These are phyloP conservation scores for Lucifuga dentata DNA, from an alignment of 2,113 vertebrate species.

Conservation along the genomic window DNA sequence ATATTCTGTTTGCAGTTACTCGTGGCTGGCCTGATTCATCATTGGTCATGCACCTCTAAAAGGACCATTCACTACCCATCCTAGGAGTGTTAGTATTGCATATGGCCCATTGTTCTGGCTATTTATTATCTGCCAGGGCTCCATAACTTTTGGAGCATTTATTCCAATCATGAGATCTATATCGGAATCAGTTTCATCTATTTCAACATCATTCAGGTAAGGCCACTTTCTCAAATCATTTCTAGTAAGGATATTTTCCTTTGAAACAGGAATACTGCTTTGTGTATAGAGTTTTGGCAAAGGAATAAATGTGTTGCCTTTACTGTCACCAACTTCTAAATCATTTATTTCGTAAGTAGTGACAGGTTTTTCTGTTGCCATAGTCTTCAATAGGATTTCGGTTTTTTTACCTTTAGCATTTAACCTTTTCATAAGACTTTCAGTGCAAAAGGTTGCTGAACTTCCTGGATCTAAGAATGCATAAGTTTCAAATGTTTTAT, in stretches of 20 bases:
- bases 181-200: background rate
- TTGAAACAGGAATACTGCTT: no score
- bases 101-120: background rate
- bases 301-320: no score
- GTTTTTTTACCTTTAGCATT: no score
- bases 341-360: no score
- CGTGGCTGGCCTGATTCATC: no score
- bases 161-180: background rate
- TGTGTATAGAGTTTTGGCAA: no score
- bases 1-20: background rate
- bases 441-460: background rate
- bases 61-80: constrained; percentile 10
- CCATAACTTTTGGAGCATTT: constrained; percentile 1
- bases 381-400: background rate
- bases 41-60: background rate
- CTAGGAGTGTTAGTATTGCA: no score
- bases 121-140: background rate
- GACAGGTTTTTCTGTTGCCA: background rate
- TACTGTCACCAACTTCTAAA: no score
- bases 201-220: background rate
- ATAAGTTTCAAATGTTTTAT: background rate
- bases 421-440: background rate
- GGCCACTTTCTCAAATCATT: constrained; percentile 3
- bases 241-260: no score
- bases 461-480: constrained; percentile 26